These are phyloP conservation scores for Cryptophagus acutangulus DNA, from an alignment of 2,888 invertebrate genomes.

Conservation along the genomic window DNA sequence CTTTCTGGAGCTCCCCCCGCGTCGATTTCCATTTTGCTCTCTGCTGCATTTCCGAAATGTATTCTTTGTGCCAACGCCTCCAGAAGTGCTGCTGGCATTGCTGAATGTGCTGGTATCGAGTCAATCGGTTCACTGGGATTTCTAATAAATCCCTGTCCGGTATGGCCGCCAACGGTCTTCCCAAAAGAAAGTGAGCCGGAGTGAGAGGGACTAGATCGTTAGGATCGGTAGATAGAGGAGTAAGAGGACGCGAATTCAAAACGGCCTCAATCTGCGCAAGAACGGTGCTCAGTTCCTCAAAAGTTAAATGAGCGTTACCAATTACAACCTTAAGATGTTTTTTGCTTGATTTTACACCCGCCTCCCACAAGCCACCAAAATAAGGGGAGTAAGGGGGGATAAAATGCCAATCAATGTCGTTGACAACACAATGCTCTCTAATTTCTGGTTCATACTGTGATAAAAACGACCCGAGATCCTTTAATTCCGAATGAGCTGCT, in stretches of 20 bases:
- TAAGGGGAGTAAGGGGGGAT: conserved; percentile 30
- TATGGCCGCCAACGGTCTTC: conserved; percentile 14
- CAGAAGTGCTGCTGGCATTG: conserved; percentile 18
- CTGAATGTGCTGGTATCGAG: conserved; percentile 17
- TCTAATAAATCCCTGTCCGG: conserved; percentile 17
- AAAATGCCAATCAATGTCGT: conserved; percentile 31
- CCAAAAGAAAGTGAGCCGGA: conserved; percentile 28
- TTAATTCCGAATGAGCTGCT: conserved; percentile 12
- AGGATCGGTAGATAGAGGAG: conserved; percentile 21
- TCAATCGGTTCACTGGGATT: conserved; percentile 9
- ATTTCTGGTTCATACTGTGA: background rate
- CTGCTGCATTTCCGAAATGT: conserved; percentile 16
- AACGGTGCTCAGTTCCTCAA: background rate
- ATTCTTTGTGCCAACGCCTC: conserved; percentile 18
- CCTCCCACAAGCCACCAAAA: conserved; percentile 21
- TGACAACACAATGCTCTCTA: background rate
- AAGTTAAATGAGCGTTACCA: conserved; percentile 3
- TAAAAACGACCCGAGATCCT: background rate
- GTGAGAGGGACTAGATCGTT: conserved; percentile 13
- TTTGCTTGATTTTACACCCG: background rate
- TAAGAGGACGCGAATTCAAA: conserved; percentile 11
- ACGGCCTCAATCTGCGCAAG: conserved; percentile 2
- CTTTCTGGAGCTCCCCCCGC: background rate
- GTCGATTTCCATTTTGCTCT: conserved; percentile 13
- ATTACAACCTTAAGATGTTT: conserved; percentile 13